Evolutionary conservation across 1,140 invertebrate species (phyloP).

Genomic region (Archivesica marissinica): DNA sequence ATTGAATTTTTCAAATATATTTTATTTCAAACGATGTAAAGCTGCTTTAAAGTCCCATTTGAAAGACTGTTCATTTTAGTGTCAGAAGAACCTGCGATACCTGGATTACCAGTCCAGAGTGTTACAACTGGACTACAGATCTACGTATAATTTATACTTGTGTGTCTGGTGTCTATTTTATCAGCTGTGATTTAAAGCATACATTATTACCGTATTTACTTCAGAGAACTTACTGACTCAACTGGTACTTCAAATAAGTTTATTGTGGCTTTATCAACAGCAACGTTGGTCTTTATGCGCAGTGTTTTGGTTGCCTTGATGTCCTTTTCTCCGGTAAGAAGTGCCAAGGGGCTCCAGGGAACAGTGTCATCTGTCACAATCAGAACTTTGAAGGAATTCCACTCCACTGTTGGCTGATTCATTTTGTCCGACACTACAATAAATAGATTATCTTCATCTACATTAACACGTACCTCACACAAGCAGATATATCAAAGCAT

Average conservation of each 20-base stretch:
- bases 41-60: too few relatives aligned
- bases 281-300: conserved; percentile 6
- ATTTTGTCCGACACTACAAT: conserved; percentile 18
- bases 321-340: conserved; percentile 28
- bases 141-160: too few relatives aligned
- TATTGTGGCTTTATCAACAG: background rate
- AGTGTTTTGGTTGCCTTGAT: background rate
- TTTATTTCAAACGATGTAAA: too few relatives aligned
- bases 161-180: too few relatives aligned
- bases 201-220: background rate
- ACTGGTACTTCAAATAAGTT: conserved; percentile 49
- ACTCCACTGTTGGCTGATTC: background rate
- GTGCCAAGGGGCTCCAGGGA: conserved; percentile 34
- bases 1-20: too few relatives aligned
- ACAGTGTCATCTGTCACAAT: conserved; percentile 20
- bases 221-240: conserved; percentile 23
- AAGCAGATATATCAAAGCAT: too few relatives aligned
- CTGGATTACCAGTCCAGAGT: too few relatives aligned
- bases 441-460: too few relatives aligned
- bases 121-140: too few relatives aligned
- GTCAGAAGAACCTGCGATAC: too few relatives aligned
- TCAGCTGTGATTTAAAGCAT: background rate
- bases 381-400: conserved; percentile 21
- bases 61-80: background rate
- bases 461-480: too few relatives aligned